These are phyloP conservation scores for Calcarius lapponicus DNA, from an alignment of 2,797 vertebrate species.

Conservation along the genomic window DNA sequence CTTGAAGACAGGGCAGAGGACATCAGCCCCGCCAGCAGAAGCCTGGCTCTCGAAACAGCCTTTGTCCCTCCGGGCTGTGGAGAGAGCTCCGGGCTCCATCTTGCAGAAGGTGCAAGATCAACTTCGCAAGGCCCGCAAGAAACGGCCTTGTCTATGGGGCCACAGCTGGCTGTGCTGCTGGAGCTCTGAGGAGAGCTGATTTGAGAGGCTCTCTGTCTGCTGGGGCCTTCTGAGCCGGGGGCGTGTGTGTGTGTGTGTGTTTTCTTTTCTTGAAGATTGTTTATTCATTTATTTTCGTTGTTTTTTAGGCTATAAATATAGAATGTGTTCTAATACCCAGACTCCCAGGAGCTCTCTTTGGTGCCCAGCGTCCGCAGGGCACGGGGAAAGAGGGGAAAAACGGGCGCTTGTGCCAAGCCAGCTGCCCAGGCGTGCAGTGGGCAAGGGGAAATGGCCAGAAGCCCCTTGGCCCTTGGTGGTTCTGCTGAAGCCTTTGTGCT, in stretches of 20 bases:
- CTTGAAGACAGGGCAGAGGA: background rate
- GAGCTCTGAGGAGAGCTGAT: background rate
- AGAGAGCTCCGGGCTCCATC: background rate
- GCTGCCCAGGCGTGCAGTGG: no score
- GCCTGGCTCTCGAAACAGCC: background rate
- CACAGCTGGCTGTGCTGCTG: background rate
- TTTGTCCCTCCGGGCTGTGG: background rate
- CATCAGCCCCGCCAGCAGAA: background rate
- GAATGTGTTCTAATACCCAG: no score
- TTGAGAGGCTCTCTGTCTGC: background rate
- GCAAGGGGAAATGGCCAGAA: background rate
- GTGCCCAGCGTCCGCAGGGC: rapidly evolving
- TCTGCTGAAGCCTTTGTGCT: background rate
- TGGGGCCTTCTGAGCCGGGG: no score
- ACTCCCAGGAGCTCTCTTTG: background rate
- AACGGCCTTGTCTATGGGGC: rapidly evolving
- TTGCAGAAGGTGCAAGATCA: background rate
- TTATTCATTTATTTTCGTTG: rapidly evolving
- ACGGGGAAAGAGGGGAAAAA: background rate
- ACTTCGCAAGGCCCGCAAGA: rapidly evolving
- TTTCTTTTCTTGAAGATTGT: background rate
- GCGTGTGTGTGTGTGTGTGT: no score
- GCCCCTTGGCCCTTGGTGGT: background rate
- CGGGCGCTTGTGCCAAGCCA: background rate
- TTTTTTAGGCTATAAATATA: background rate